Evolutionary conservation across 2,113 vertebrate genomes (phyloP), one percentile per base, ranked within the genome.

Genomic region (Corythoichthys haematopterus): DNA sequence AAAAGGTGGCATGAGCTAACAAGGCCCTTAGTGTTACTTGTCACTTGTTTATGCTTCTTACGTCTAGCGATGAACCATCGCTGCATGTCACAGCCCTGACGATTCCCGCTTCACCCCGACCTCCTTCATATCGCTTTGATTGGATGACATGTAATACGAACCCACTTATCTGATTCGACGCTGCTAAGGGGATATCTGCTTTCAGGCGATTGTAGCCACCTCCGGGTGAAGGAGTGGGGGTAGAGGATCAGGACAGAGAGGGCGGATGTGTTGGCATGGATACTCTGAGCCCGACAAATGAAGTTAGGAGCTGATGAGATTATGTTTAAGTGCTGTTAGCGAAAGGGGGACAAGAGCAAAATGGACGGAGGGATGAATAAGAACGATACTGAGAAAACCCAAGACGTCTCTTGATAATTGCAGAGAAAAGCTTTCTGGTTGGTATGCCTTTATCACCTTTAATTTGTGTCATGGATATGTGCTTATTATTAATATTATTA

Each of bases 221-320:
- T 89, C 87, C 83, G 83, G 86, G 86, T 57, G 55, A 57, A 57
- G 81, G 59, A 71, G 81, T 71, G 51, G 84, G 75, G 75, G 55
- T 10, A 6, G 33, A 3, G 55, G 55, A 57, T 57, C 35, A 36
- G 55, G 60, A 11, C 40, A n/a, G 40, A 61, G n/a, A 61, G 77
- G 75, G 72, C 83, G 86, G 86, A 88, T 89, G 86, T 89, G 86
- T 89, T 87, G 85, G 83, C 86, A 88, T 85, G 87, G 89, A 90
- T 88, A 88, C 84, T 59, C 75, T 77, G 79, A 77, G 75, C 74
- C 40, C 75, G 68, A 70, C 73, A 89, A 87, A 88, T 80, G 55
- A 84, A 90, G 85, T 89, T 89, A 83, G 84, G 58, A 43, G 72
- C 69, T 87, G 85, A 90, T 87, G 85, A 84, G 88, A 89, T 90